Conservation (phyloP, 1,140 invertebrate species). For the Pygmarrhopalites habei region DNA sequence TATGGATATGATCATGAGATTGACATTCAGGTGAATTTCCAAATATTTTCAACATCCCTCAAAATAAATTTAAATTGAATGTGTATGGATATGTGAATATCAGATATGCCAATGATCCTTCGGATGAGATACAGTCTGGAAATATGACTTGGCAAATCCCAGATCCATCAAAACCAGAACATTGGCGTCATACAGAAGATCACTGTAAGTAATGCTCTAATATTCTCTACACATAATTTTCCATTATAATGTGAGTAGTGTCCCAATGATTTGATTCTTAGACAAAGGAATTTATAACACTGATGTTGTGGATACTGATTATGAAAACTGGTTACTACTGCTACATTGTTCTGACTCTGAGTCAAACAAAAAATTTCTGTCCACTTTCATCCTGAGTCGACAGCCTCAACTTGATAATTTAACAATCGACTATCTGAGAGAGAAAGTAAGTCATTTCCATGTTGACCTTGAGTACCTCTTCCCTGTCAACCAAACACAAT, state of each 20-base stretch:
- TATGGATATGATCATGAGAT: constrained; percentile 67
- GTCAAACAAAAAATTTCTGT: constrained; percentile 66
- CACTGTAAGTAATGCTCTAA: constrained; percentile 55
- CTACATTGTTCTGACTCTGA: constrained; percentile 76
- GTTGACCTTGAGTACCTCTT: constrained; percentile 76
- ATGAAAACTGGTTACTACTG: constrained; percentile 67
- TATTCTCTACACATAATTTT: too few species aligned
- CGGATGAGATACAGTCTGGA: constrained; percentile 61
- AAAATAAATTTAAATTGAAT: too few species aligned
- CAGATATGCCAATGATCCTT: constrained; percentile 67
- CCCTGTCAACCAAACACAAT: constrained; percentile 59
- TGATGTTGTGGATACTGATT: constrained; percentile 74
- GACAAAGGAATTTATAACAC: constrained; percentile 84
- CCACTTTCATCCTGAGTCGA: constrained; percentile 71
- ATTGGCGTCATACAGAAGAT: constrained; percentile 75
- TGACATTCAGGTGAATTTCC: constrained; percentile 57
- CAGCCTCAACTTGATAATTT: constrained; percentile 52
- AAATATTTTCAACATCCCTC: not conserved
- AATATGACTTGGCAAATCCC: constrained; percentile 80
- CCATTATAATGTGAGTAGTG: constrained; percentile 7
- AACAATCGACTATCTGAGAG: constrained; percentile 53
- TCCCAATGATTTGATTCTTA: constrained; percentile 45
- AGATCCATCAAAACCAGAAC: constrained; percentile 59
- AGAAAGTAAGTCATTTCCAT: constrained; percentile 61
- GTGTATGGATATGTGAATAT: too few species aligned